Conservation (phyloP, 1,140 invertebrate species). For the Tachypleus tridentatus region DNA sequence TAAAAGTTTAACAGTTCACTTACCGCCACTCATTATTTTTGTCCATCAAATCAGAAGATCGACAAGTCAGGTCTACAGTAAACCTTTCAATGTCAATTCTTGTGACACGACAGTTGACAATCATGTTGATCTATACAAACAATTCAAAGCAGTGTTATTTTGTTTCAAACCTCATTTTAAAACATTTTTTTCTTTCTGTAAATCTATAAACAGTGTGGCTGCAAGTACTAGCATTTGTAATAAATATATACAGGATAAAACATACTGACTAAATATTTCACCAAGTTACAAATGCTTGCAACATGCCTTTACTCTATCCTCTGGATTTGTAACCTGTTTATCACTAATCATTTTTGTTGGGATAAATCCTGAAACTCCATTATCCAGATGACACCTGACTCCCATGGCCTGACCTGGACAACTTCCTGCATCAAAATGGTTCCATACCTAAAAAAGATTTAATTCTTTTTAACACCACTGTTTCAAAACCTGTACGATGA, state of each 20-base stretch:
- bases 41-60: constrained; percentile 82
- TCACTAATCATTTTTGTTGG: constrained; percentile 92
- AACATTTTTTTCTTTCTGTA: too few species aligned
- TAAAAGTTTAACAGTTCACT: not conserved
- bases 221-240: too few species aligned
- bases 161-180: too few species aligned
- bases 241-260: too few species aligned
- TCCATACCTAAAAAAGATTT: constrained; percentile 58
- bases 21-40: constrained; percentile 53
- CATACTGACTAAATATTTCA: too few species aligned
- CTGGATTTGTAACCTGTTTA: constrained; percentile 81
- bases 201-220: too few species aligned
- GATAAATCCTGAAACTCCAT: constrained; percentile 88
- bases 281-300: too few species aligned
- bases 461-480: constrained; percentile 7
- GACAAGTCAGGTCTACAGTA: constrained; percentile 84
- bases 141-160: constrained; percentile 6
- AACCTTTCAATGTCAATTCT: constrained; percentile 95
- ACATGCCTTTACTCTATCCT: constrained; percentile 63
- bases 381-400: constrained; percentile 78
- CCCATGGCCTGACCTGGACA: constrained; percentile 94
- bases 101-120: constrained; percentile 82
- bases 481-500: constrained; percentile 7
- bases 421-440: constrained; percentile 89
- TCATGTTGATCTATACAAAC: constrained; percentile 51